Evolutionary conservation across 2,797 vertebrate species (phyloP), one percentile per base, ranked within the genome.

Genomic region (Macropodus opercularis): DNA sequence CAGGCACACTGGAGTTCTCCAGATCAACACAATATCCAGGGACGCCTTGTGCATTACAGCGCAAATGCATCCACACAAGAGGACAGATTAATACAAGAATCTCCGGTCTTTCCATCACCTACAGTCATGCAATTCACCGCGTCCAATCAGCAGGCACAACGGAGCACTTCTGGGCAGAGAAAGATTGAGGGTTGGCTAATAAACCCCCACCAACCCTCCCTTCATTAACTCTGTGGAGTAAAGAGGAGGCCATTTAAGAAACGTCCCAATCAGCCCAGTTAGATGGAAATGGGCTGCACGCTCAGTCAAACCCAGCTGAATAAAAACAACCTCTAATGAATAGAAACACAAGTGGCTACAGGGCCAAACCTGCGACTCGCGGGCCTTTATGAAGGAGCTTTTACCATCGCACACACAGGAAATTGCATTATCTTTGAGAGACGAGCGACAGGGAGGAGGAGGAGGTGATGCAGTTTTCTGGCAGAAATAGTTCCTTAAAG

Each of bases 311-410:
- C 60, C 49, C 15, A 47, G 61, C 72, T 59, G 72, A 79, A 83
- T 81, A 75, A 85, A 86, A 79, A 84, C 81, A 70, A 63, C 64
- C 68, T 42, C 75, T 89, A 88, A 89, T 85, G 78, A 89, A 85
- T 77, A 63, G 75, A 86, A 87, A 84, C 79, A 86, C 76, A 59
- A 81, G 81, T 57, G 80, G 39, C 70, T 66, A 66, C 53, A 32
- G 55, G 66, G 63, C 69, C 62, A 50, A 66, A 65, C 41, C 72
- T 38, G 58, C 69, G 68, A 34, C 59, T 75, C 53, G 31, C 58
- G 29, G 44, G 29, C 40, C 61, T 62, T 63, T 68, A 69, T 29
- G 76, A 71, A 38, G 43, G 61, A 52, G 82, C 84, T 89, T 88
- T 89, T 90, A 87, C 72, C 81, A 78, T 85, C 85, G 84, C 82